These are phyloP conservation scores for Saccostrea glomerata DNA, from an alignment of 1,140 invertebrate genomes.

Conservation along the genomic window DNA sequence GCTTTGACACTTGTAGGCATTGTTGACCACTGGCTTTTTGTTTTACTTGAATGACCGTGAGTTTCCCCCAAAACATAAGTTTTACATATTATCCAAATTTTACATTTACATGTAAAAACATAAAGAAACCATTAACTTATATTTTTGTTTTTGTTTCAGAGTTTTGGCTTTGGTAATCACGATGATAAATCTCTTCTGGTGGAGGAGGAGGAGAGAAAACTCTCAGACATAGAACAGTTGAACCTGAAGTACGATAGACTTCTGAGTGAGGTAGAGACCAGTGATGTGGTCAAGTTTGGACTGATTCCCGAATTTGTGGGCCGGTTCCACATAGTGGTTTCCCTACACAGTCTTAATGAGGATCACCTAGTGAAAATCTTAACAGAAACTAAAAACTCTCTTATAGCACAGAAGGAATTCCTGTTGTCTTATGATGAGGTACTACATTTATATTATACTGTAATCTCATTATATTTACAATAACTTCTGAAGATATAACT, in stretches of 20 bases:
- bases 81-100: too few relatives aligned
- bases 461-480: too few relatives aligned
- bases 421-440: conserved; percentile 89
- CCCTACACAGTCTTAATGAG: conserved; percentile 96
- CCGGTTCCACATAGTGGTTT: conserved; percentile 91
- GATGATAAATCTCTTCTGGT: background rate
- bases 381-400: conserved; percentile 97
- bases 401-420: conserved; percentile 91
- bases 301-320: conserved; percentile 93
- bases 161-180: conserved; percentile 6
- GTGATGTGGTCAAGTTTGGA: conserved; percentile 97
- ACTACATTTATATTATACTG: conserved; percentile 33
- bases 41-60: too few relatives aligned
- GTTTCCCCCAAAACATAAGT: too few relatives aligned
- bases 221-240: conserved; percentile 9
- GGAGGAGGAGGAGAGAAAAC: background rate
- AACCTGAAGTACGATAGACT: conserved; percentile 83
- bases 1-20: too few relatives aligned
- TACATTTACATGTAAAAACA: background rate
- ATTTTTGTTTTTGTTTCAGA: conserved; percentile 22
- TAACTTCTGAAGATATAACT: too few relatives aligned
- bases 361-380: conserved; percentile 96
- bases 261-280: conserved; percentile 93
- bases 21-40: too few relatives aligned
- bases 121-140: background rate